Evolutionary conservation across 2,888 invertebrate genomes (phyloP).

Genomic region (Napeogenes sylphis): DNA sequence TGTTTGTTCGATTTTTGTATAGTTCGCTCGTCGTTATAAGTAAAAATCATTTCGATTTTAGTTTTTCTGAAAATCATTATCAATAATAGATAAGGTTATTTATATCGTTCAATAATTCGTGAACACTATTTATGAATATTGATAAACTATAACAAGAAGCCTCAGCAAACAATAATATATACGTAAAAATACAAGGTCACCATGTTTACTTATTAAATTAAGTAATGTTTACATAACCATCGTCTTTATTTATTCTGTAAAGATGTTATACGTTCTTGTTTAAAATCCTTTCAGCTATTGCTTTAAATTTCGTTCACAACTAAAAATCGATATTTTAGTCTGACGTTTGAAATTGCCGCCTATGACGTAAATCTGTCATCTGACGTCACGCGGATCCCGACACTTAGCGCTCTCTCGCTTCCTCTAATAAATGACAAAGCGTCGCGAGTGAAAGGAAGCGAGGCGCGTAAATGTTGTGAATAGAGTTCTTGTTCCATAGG

Average conservation of each 20-base stretch:
- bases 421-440: conserved; percentile 47
- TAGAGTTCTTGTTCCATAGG: conserved; percentile 62
- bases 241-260: neutral
- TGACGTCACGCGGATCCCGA: conserved; percentile 59
- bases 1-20: no score
- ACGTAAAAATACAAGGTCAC: conserved; percentile 1
- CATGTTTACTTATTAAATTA: neutral
- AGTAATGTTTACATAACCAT: neutral
- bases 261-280: neutral
- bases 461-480: conserved; percentile 68
- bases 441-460: conserved; percentile 48
- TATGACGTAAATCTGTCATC: conserved; percentile 63
- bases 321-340: conserved; percentile 61
- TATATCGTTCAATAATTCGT: neutral
- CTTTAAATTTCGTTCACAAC: conserved; percentile 27
- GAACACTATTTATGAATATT: neutral
- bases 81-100: no score
- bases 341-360: conserved; percentile 77
- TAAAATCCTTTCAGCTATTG: conserved; percentile 6
- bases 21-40: no score
- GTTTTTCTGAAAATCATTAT: no score
- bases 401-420: conserved; percentile 44
- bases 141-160: neutral
- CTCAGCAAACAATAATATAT: neutral
- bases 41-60: no score